A percentile compares a stretch with the other conserved stretches of the same genome.
Conservation (phyloP, 2,888 invertebrate genomes). For the Cheilosia scutellata region DNA sequence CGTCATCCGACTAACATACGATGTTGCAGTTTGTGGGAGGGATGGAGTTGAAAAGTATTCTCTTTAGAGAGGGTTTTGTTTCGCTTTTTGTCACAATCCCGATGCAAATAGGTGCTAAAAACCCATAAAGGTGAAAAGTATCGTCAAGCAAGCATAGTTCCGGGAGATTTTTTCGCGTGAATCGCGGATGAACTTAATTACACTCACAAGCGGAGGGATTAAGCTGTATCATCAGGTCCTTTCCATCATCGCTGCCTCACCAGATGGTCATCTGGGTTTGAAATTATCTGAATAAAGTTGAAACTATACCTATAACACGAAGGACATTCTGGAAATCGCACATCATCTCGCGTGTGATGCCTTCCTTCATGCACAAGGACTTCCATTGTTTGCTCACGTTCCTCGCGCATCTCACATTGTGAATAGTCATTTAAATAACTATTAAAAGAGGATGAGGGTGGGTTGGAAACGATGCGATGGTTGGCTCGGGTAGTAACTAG, state of each 20-base stretch:
- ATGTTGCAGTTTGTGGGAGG: not conserved
- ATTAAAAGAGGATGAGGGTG: constrained; percentile 37
- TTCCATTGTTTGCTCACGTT: constrained; percentile 42
- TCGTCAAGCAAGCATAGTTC: constrained; percentile 11
- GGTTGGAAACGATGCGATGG: not conserved
- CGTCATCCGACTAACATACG: constrained; percentile 40
- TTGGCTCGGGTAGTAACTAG: not conserved
- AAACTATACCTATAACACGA: not conserved
- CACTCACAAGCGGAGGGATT: constrained; percentile 27
- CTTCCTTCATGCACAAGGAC: constrained; percentile 23
- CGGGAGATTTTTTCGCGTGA: not conserved
- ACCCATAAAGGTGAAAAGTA: constrained; percentile 30
- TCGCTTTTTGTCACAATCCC: constrained; percentile 23
- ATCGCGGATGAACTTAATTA: constrained; percentile 42
- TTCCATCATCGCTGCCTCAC: constrained; percentile 3
- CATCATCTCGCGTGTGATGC: constrained; percentile 34
- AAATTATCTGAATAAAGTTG: constrained; percentile 11
- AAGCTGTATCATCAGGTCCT: constrained; percentile 38
- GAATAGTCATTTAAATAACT: constrained; percentile 60
- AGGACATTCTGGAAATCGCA: constrained; percentile 16
- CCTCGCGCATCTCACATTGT: constrained; percentile 20
- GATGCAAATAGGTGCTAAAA: constrained; percentile 37
- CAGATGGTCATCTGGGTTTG: constrained; percentile 43
- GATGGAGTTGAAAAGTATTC: not conserved
- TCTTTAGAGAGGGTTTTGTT: not conserved